phyloP scores from a whole-genome alignment of 2,888 invertebrate genomes.

The Clitarchus hookeri region DNA sequence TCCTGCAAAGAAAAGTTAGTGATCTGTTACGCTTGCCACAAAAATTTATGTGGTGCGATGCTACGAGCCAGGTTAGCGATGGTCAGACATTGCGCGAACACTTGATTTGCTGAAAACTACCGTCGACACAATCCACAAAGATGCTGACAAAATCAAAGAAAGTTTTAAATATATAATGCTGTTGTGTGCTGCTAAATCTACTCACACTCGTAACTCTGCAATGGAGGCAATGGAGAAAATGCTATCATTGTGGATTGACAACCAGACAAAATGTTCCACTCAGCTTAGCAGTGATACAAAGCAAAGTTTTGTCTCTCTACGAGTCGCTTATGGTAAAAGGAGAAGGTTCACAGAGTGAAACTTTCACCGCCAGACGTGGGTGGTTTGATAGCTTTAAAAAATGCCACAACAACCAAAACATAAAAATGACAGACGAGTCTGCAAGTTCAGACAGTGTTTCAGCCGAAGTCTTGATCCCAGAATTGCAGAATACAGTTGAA shows the following conservation, averaged over 20 bases:
- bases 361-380: background rate
- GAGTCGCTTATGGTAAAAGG: background rate
- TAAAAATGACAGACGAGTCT: background rate
- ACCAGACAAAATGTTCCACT: background rate
- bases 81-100: too few species aligned
- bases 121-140: background rate
- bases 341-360: background rate
- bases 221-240: constrained; percentile 11
- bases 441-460: background rate
- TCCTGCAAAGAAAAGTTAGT: too few species aligned
- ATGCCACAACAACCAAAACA: background rate
- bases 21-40: too few species aligned
- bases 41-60: too few species aligned
- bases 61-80: too few species aligned
- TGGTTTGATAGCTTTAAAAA: background rate
- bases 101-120: too few species aligned
- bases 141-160: background rate
- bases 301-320: background rate
- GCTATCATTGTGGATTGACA: constrained; percentile 12
- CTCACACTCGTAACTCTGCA: background rate
- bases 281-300: background rate
- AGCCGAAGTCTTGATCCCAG: background rate
- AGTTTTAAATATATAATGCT: background rate
- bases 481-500: background rate
- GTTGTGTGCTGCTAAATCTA: background rate